Evolutionary conservation across 1,140 invertebrate species (phyloP), one percentile per base, ranked within the genome.

Genomic region (Apocrypta bakeri): DNA sequence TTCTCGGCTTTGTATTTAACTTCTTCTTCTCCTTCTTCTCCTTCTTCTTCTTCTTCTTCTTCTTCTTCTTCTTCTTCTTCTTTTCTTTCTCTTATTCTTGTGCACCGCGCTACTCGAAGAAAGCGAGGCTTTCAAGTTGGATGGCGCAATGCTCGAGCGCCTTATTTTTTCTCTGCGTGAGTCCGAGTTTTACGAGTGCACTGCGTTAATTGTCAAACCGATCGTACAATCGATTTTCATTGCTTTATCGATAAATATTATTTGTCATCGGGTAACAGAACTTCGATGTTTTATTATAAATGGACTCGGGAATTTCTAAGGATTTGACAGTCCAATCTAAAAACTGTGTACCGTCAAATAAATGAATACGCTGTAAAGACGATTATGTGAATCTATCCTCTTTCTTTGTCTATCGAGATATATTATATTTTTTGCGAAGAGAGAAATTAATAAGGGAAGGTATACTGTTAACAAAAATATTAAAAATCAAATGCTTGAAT

Each of bases 101-200:
- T 37, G 3, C 9, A 37, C 12, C 12, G 42, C 42, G 42, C n/a
- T n/a, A 48, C 0, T 76, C 17, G 27, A 33, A 77, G 21, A 81
- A 63, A 64, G 64, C 37, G 24, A 56, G 48, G 27, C 56, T 81
- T 81, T 81, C 79, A 48, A 74, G n/a, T 81, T 31, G 66, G 77
- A 33, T 71, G 69, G 24, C 56, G 71, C 56, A 56, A 14, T 81
- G 21, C 31, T 27, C 37, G 48, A 73, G 37, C 7, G 24, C 31
- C 61, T 0, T 12, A 7, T 73, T 64, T 77, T 81, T 74, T 73
- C n/a, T 81, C 29, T 48, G 31, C 71, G n/a, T 17, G 14, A 40
- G 33, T 9, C 71, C 79, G 56, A 64, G 56, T 81, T 81, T 72
- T 68, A 78, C 37, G 25, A 66, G 21, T 56, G 42, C n/a, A 48